Base-by-base conservation (phyloP, 2,113 vertebrate genomes). In the Psittacara wagleri region DNA sequence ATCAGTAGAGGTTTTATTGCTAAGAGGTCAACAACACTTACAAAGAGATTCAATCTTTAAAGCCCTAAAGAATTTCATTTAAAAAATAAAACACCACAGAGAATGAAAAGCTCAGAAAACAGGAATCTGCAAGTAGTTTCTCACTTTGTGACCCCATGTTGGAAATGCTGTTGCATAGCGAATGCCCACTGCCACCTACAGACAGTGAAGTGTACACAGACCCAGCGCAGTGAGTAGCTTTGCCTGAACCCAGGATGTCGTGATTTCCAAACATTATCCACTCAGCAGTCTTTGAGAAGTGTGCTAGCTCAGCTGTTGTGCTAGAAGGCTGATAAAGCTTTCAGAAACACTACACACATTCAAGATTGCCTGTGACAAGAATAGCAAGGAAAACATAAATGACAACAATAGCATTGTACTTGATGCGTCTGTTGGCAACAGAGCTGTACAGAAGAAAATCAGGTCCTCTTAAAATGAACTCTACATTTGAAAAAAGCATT, bases 141-240 rank as follows among this genome's bases (percentile, higher is more conserved):
- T 83, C 54, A 3, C 37, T 61, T 13, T 1, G 22, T 54, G 80
- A 75, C 25, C 25, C 86, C 27, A 4, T 1, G 4, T 1, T 23
- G 43, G 37, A 44, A 35, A 18, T 2, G 39, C 25, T 13, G 55
- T 6, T 44, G 48, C 86, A 73, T 0, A 33, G 86, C 7, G 94
- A 73, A 79, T 35, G 70, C 39, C 67, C 95, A 96, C 57, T 96
- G 96, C 96, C 96, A 96, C 52, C 96, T 97, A 94, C 81, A 96
- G 96, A 57, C 94, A 23, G 70, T 28, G 2, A 41, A 29, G 43
- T 0, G 18, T 43, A 7, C 55, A 25, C 73, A 63, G 10, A 22
- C 7, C 37, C 51, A 20, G 49, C 9, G 3, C 29, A 2, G 27
- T 22, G 20, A 79, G 14, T 11, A 13, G 68, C 27, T 9, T 14